Evolutionary conservation across 2,888 invertebrate species (phyloP).

Genomic region (Agonopterix subpropinquella): DNA sequence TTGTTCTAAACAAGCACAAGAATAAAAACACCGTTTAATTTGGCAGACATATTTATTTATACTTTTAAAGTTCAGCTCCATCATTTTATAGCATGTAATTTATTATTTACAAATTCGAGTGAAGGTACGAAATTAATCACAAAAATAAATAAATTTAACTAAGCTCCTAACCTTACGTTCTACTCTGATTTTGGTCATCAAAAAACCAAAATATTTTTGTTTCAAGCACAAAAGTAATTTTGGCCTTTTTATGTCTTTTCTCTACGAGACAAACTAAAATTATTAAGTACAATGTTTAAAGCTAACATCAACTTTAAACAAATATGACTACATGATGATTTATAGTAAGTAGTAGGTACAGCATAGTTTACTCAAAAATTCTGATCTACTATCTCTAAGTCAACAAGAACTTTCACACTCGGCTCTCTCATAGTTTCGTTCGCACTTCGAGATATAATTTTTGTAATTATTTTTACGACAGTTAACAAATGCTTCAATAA

Average conservation of each 20-base stretch:
- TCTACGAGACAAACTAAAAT: constrained; percentile 42
- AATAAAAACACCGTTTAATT: constrained; percentile 37
- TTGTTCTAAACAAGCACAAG: neutral
- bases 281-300: constrained; percentile 50
- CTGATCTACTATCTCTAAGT: constrained; percentile 6
- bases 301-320: constrained; percentile 54
- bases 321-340: constrained; percentile 35
- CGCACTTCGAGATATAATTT: no score
- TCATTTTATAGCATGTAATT: constrained; percentile 62
- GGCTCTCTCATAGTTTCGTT: no score
- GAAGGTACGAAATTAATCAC: constrained; percentile 67
- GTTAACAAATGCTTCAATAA: no score
- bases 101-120: constrained; percentile 67
- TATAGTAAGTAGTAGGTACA: constrained; percentile 8
- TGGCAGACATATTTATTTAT: constrained; percentile 76
- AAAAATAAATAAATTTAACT: constrained; percentile 64
- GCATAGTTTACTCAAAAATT: constrained; percentile 3
- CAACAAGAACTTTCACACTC: neutral
- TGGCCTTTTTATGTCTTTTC: constrained; percentile 40
- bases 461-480: no score
- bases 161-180: constrained; percentile 50
- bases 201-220: constrained; percentile 43
- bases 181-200: constrained; percentile 61
- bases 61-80: constrained; percentile 69
- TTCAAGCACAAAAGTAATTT: constrained; percentile 43